These are phyloP conservation scores for Tachysurus fulvidraco DNA, from an alignment of 2,113 vertebrate species.

Conservation along the genomic window DNA sequence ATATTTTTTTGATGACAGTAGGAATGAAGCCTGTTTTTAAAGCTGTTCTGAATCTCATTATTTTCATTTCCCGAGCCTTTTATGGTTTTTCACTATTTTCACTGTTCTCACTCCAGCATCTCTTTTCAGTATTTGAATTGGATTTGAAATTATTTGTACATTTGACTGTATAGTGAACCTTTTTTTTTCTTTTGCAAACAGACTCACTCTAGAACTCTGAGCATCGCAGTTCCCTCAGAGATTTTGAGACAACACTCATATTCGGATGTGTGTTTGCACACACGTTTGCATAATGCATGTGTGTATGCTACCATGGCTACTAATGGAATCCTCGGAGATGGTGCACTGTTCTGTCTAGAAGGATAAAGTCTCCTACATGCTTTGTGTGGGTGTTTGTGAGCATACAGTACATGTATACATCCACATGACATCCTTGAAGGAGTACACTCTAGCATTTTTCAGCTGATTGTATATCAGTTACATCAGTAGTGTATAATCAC, in stretches of 20 bases:
- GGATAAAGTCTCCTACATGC: constrained; percentile 11
- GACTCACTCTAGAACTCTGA: neutral
- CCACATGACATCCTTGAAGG: neutral
- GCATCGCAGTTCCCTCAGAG: neutral
- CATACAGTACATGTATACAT: neutral
- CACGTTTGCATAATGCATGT: constrained; percentile 43
- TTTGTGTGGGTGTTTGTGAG: neutral
- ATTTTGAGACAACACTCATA: neutral
- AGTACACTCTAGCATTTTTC: neutral
- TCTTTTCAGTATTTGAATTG: constrained; percentile 1
- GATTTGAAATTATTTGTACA: constrained; percentile 1
- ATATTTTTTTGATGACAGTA: neutral
- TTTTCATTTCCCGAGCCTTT: constrained; percentile 19
- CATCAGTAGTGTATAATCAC: neutral
- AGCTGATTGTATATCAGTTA: neutral
- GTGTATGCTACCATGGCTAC: constrained; percentile 45
- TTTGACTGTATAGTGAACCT: neutral
- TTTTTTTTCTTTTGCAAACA: no score
- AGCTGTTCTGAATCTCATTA: constrained; percentile 5
- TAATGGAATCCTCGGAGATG: constrained; percentile 44
- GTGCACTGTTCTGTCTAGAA: constrained; percentile 23
- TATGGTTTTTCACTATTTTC: constrained; percentile 6
- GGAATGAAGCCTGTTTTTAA: neutral
- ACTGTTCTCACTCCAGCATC: constrained; percentile 6
- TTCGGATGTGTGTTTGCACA: constrained; percentile 35